Evolutionary conservation across 2,888 invertebrate species (phyloP).

Genomic region (Cinara cedri): DNA sequence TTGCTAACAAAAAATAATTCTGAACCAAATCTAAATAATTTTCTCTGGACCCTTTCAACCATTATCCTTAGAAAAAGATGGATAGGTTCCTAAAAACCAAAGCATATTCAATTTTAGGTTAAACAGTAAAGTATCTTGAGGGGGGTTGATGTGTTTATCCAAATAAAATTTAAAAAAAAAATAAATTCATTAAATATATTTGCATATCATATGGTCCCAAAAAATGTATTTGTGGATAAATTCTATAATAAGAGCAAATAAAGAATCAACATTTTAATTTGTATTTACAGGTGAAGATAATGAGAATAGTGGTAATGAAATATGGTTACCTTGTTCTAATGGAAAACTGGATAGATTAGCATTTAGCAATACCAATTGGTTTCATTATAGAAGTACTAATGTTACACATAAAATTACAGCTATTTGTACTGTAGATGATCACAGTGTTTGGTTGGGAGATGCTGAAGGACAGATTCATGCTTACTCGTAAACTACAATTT

Average conservation of each 20-base stretch:
- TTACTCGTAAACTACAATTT: constrained; percentile 65
- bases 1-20: no score
- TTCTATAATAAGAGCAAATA: no score
- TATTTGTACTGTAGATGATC: constrained; percentile 60
- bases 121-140: no score
- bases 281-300: constrained; percentile 40
- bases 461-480: constrained; percentile 83
- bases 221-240: background rate
- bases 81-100: no score
- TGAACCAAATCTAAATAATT: no score
- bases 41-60: no score
- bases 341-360: constrained; percentile 71
- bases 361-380: constrained; percentile 67
- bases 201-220: background rate
- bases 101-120: no score
- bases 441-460: constrained; percentile 88
- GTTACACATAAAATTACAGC: constrained; percentile 65
- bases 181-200: background rate
- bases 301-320: constrained; percentile 65
- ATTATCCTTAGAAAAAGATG: no score
- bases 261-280: background rate
- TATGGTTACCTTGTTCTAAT: constrained; percentile 77
- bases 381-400: constrained; percentile 69
- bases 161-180: no score
- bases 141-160: no score